Base-by-base conservation (phyloP, 2,888 invertebrate species). In the Rhogogaster chlorosoma region DNA sequence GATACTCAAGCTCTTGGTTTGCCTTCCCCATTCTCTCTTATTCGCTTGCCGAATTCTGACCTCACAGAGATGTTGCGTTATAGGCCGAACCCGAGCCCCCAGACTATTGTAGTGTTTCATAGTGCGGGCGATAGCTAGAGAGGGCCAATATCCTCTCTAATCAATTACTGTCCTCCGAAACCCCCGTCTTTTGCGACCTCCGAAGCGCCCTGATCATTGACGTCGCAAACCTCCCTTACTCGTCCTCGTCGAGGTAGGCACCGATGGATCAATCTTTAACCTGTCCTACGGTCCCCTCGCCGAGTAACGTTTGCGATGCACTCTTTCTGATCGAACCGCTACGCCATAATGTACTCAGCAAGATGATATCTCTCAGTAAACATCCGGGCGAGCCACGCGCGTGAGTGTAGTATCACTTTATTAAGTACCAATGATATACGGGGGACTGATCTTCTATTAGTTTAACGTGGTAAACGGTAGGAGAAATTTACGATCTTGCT, bases 141-240 rank as follows among this genome's bases (percentile, higher is more conserved):
- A 83, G 83, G 64, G 67, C 67, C 83, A 83, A 83, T 83, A 83
- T 83, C 83, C 83, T 70, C 83, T 67, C 83, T 83, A 83, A 83
- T 83, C 83, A 83, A 83, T 83, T 83, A 83, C 83, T 67, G 83
- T 67, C 83, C 82, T 45, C 36, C 15, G 61, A 38, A 22, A 36
- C 57, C 80, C 36, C 26, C 71, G 36, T 71, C 22, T 18, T 78
- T 78, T 22, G 22, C 78, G 78, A 57, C 78, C 57, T 57, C 61
- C 12, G 45, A 6, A 22, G 42, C 83, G 61, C 61, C 80, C 80
- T 64, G 57, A 45, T 77, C 80, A 57, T 61, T 49, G 61, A 36
- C 80, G 38, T 64, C 61, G 36, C 22, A 22, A 57, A 61, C 61
- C 80, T 49, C 53, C 53, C n/a, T 53, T 53, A 53, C 53, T 10